phyloP scores from a whole-genome alignment of 1,140 invertebrate species.

The Magallana ariakensis region DNA sequence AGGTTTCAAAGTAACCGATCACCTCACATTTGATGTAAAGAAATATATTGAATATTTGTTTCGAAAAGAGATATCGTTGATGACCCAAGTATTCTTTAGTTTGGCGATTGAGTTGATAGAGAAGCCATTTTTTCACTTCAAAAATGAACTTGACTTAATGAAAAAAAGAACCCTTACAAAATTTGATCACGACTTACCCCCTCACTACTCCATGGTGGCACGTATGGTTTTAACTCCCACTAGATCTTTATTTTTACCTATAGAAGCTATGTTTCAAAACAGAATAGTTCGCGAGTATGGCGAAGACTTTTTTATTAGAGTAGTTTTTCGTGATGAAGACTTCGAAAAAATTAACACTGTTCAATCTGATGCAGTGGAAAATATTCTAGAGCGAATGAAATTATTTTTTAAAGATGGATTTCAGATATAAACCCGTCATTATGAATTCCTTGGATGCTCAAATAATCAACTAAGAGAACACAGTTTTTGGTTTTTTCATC shows the following conservation, averaged over 20 bases:
- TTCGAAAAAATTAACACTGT: slow-evolving; percentile 1
- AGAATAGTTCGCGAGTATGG: slow-evolving; percentile 40
- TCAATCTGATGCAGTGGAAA: background rate
- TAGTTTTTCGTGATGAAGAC: slow-evolving; percentile 48
- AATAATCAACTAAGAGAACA: slow-evolving; percentile 46
- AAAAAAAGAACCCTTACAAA: background rate
- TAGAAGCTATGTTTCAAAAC: slow-evolving; percentile 39
- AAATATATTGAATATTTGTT: background rate
- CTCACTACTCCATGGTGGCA: background rate
- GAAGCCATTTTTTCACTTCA: slow-evolving; percentile 19
- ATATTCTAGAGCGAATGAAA: background rate
- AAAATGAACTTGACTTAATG: background rate
- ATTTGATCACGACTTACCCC: background rate
- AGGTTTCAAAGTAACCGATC: slow-evolving; percentile 45
- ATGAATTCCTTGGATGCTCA: slow-evolving; percentile 43
- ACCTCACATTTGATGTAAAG: background rate
- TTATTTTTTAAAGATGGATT: slow-evolving; percentile 6
- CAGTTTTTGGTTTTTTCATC: slow-evolving; percentile 39
- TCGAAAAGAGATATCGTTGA: no score
- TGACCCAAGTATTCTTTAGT: background rate
- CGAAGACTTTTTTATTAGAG: slow-evolving; percentile 40
- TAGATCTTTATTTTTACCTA: background rate
- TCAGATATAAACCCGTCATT: background rate
- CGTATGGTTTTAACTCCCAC: slow-evolving; percentile 44
- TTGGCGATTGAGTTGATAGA: background rate